Percentiles rank a stretch among this genome's conserved stretches.
These are phyloP conservation scores for Ephestia elutella DNA, from an alignment of 1,140 invertebrate species.

Conservation along the genomic window DNA sequence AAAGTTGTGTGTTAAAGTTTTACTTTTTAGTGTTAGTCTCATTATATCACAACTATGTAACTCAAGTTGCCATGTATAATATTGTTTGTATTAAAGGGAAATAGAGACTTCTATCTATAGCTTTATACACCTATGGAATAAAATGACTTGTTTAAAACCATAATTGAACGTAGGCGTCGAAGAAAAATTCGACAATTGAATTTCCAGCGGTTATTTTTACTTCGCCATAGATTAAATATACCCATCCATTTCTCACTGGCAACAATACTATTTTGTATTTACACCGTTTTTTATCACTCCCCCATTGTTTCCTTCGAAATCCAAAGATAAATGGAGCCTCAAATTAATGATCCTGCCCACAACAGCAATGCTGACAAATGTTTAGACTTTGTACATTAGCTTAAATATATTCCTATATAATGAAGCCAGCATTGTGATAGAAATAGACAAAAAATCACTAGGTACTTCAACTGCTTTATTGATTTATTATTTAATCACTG, in stretches of 20 bases:
- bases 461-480: no score
- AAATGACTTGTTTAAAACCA: background rate
- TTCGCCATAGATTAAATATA: background rate
- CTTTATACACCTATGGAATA: no score
- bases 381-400: background rate
- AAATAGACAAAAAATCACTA: no score
- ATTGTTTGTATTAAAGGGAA: no score
- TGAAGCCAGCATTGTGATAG: background rate
- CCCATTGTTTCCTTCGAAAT: constrained; percentile 8
- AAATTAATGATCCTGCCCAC: constrained; percentile 11
- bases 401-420: constrained; percentile 6
- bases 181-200: background rate
- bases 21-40: no score
- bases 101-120: no score
- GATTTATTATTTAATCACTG: no score
- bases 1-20: no score
- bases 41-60: no score
- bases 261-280: constrained; percentile 7
- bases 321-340: constrained; percentile 4
- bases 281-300: constrained; percentile 7
- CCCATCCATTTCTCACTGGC: background rate
- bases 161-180: background rate
- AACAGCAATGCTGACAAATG: constrained; percentile 6
- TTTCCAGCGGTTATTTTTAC: background rate
- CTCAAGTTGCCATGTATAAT: no score